Evolutionary conservation across 2,888 invertebrate species (phyloP).

Genomic region (Chrysolina americana): DNA sequence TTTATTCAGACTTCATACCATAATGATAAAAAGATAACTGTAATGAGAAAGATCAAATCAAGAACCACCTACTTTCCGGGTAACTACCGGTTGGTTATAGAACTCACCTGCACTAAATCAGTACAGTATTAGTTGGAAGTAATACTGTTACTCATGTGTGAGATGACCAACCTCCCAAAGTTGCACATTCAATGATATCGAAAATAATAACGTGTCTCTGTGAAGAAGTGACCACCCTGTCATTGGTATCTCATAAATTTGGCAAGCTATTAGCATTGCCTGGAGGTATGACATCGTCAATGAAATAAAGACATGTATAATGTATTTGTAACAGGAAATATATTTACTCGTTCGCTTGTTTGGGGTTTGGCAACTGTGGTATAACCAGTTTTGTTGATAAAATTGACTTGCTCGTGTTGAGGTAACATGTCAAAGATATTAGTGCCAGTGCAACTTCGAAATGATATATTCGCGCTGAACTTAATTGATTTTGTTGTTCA

Average conservation of each 20-base stretch:
- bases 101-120: too few relatives aligned
- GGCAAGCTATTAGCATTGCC: neutral
- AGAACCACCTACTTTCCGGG: too few relatives aligned
- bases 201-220: too few relatives aligned
- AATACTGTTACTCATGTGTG: too few relatives aligned
- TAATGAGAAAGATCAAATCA: too few relatives aligned
- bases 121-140: too few relatives aligned
- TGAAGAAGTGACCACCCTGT: neutral
- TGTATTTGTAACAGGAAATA: conserved; percentile 4
- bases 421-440: neutral
- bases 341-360: neutral
- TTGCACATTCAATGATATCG: too few relatives aligned
- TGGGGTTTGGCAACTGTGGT: conserved; percentile 1
- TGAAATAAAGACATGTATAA: neutral
- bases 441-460: neutral
- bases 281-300: neutral
- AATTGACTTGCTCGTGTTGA: neutral
- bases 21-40: too few relatives aligned
- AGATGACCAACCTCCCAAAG: too few relatives aligned
- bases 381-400: neutral
- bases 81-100: too few relatives aligned
- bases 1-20: too few relatives aligned
- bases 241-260: neutral
- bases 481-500: conserved; percentile 5
- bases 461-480: neutral